Conservation (phyloP, 2,797 vertebrate species). For the Channallabes apus region DNA sequence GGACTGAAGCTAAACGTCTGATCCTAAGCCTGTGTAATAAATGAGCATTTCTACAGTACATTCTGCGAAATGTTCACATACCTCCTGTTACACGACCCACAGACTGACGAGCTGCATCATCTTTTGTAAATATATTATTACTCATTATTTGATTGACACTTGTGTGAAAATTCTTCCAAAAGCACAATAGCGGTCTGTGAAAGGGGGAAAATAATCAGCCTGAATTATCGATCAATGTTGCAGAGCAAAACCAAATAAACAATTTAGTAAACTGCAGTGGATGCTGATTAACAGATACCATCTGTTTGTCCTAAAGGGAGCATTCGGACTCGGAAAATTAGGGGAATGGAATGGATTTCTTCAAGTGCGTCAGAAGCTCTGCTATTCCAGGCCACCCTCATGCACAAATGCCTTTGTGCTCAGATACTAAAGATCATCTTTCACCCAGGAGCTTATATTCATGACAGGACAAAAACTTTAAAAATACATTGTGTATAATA, state of each 20-base stretch:
- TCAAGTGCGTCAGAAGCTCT: constrained; percentile 50
- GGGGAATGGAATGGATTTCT: constrained; percentile 57
- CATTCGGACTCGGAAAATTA: constrained; percentile 58
- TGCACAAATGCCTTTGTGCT: constrained; percentile 22
- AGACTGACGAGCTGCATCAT: not conserved
- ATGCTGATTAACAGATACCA: constrained; percentile 57
- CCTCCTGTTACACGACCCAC: not conserved
- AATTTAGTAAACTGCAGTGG: constrained; percentile 55
- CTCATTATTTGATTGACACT: not conserved
- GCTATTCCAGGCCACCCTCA: constrained; percentile 24
- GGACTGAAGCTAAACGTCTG: not conserved
- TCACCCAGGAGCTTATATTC: constrained; percentile 15
- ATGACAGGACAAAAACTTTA: constrained; percentile 2
- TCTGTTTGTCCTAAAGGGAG: constrained; percentile 63
- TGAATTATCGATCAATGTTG: constrained; percentile 59
- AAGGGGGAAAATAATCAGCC: not conserved
- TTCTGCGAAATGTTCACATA: constrained; percentile 15
- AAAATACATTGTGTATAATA: not conserved
- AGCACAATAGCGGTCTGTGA: not conserved
- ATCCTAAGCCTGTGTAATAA: constrained; percentile 17
- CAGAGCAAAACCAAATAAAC: constrained; percentile 66
- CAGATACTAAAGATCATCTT: constrained; percentile 10
- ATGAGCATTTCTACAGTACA: constrained; percentile 11
- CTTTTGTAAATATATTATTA: constrained; percentile 4
- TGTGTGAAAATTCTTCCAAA: constrained; percentile 12